These are phyloP conservation scores for Tyto alba DNA, from an alignment of 2,113 vertebrate genomes.

Conservation along the genomic window DNA sequence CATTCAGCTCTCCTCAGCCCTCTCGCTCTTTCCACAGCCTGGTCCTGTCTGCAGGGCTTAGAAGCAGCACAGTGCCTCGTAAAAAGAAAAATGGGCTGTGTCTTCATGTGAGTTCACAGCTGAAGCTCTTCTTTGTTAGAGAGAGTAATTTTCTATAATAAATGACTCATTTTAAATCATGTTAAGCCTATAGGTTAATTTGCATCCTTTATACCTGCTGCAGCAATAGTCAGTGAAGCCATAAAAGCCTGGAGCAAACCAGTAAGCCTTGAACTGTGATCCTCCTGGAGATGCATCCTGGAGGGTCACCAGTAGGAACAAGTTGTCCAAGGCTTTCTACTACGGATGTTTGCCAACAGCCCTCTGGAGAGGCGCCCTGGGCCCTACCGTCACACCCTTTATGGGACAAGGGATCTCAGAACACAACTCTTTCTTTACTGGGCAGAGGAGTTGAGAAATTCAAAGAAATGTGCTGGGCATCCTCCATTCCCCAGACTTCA, in stretches of 20 bases:
- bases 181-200: conserved; percentile 27
- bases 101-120: background rate
- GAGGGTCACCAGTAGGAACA: background rate
- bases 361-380: background rate
- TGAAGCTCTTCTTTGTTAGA: conserved; percentile 18
- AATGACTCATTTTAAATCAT: conserved; percentile 18
- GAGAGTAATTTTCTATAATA: conserved; percentile 22
- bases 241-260: conserved; percentile 4
- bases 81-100: background rate
- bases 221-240: background rate
- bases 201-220: background rate
- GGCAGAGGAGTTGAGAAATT: background rate
- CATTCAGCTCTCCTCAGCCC: conserved; percentile 30
- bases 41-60: conserved; percentile 23
- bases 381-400: background rate
- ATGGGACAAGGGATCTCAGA: background rate
- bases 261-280: background rate
- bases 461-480: background rate
- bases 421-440: background rate
- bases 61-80: background rate
- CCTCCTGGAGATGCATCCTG: background rate
- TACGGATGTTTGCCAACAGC: background rate
- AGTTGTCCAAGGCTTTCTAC: background rate
- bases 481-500: background rate
- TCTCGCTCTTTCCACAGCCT: conserved; percentile 39